Conservation (phyloP, 2,113 vertebrate genomes). For the Promerops cafer region DNA sequence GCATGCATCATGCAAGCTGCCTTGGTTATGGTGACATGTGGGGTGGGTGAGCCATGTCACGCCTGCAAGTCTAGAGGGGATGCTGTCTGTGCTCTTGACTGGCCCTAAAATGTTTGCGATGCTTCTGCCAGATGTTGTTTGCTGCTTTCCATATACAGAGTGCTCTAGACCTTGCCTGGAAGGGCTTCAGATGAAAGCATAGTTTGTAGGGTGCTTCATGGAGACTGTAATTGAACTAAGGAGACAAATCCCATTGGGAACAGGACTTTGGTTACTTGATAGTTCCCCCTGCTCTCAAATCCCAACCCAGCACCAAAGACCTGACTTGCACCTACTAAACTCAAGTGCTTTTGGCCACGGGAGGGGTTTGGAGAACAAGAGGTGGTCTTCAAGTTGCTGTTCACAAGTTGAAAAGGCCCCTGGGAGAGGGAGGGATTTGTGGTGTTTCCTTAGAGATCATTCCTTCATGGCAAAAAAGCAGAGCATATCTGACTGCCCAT, state of each 20-base stretch:
- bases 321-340: background rate
- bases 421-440: fast-evolving
- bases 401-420: background rate
- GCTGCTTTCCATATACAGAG: constrained; percentile 12
- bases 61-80: background rate
- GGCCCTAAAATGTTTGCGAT: background rate
- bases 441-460: background rate
- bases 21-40: background rate
- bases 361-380: background rate
- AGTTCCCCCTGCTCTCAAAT: background rate
- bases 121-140: constrained; percentile 6
- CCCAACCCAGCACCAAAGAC: background rate
- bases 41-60: constrained; percentile 11
- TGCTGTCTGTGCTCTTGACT: constrained; percentile 14
- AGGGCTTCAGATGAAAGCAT: background rate
- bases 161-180: background rate
- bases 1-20: constrained; percentile 42
- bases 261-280: background rate
- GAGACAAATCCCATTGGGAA: background rate
- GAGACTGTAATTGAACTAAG: background rate
- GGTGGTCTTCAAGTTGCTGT: background rate
- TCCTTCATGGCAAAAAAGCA: background rate
- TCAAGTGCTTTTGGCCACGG: background rate
- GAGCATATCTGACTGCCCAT: background rate
- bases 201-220: background rate